Conservation (phyloP, 2,113 vertebrate genomes). For the Phalacrocorax carbo region DNA sequence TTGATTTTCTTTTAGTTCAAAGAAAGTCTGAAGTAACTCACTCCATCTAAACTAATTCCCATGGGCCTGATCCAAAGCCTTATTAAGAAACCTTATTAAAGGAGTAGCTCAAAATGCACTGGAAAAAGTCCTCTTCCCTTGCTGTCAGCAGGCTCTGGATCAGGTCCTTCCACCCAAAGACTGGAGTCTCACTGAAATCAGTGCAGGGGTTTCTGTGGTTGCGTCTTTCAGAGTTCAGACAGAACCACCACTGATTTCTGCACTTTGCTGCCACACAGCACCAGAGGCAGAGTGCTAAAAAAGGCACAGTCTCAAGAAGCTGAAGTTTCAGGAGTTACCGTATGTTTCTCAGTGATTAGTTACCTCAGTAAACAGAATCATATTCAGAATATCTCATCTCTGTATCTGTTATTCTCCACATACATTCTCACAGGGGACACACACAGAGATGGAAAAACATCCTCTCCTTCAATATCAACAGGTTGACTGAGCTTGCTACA, state of each 20-base stretch:
- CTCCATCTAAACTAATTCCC: background rate
- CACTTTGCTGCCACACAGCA: background rate
- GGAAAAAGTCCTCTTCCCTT: background rate
- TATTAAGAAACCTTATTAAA: constrained; percentile 2
- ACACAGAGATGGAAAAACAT: background rate
- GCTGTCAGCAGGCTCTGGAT: background rate
- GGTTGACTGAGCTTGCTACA: background rate
- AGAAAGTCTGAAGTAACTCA: constrained; percentile 1
- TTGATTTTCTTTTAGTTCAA: constrained; percentile 35
- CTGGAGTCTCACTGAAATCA: background rate
- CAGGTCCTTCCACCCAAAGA: background rate
- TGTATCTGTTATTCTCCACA: background rate
- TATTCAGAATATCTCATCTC: background rate
- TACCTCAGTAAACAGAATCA: background rate
- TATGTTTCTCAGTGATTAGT: background rate
- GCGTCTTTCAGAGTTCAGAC: background rate
- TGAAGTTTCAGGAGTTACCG: background rate
- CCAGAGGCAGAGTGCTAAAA: background rate
- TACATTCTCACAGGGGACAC: background rate
- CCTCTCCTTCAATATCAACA: background rate
- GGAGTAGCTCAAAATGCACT: background rate
- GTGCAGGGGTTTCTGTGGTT: background rate
- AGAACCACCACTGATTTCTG: background rate
- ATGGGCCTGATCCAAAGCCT: constrained; percentile 9
- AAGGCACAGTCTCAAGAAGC: background rate